Conservation (phyloP, 2,797 vertebrate genomes). For the Pygocentrus nattereri region DNA sequence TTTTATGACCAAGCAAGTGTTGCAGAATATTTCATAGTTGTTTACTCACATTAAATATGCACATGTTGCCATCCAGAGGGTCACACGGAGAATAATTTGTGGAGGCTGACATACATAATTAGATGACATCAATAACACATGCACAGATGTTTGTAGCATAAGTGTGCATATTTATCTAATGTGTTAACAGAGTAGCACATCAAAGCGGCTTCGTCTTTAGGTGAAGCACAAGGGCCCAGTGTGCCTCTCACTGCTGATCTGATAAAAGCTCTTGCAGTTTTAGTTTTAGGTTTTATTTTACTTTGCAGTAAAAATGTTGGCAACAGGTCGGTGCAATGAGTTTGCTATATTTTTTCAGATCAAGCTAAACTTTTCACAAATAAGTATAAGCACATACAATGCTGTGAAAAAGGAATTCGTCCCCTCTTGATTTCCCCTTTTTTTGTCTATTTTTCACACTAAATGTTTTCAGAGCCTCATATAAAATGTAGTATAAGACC, state of each 20-base stretch:
- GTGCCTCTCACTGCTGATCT: neutral
- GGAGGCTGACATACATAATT: constrained; percentile 34
- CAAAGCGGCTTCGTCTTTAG: neutral
- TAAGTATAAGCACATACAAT: no score
- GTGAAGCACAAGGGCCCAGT: neutral
- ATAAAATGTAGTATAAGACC: no score
- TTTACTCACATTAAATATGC: constrained; percentile 13
- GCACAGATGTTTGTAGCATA: constrained; percentile 47
- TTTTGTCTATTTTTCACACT: no score
- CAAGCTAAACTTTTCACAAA: no score
- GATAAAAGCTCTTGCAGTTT: neutral
- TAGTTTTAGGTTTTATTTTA: neutral
- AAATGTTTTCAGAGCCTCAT: no score
- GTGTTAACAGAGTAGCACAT: constrained; percentile 11
- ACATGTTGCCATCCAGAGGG: constrained; percentile 47
- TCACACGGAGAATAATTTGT: constrained; percentile 35
- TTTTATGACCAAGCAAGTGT: neutral
- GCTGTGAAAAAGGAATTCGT: no score
- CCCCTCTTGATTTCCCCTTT: no score
- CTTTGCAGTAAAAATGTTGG: neutral
- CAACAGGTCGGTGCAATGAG: no score
- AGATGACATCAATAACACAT: constrained; percentile 31
- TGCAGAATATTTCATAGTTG: neutral
- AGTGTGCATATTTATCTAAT: constrained; percentile 43
- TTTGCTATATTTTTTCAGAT: no score